Percentiles rank a stretch among this genome's conserved stretches.
Evolutionary conservation across 2,113 vertebrate genomes (phyloP).

Genomic region (Siniperca chuatsi): DNA sequence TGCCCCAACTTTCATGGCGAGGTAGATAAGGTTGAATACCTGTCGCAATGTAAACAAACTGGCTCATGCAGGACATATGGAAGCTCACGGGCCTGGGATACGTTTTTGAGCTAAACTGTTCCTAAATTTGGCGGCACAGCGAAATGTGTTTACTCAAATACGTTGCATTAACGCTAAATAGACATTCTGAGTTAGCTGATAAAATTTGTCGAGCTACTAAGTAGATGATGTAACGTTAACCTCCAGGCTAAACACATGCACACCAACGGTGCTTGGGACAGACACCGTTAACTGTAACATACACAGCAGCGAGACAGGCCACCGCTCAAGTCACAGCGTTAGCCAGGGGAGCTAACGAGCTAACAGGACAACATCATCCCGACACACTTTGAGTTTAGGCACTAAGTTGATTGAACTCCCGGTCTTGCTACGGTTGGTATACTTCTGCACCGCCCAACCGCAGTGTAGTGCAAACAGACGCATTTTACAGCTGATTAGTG

Average conservation of each 20-base stretch:
- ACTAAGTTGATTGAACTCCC: conserved; percentile 59
- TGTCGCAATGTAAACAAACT: conserved; percentile 73
- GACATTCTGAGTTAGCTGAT: rapidly evolving
- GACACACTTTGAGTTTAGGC: conserved; percentile 53
- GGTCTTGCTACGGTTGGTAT: too few relatives aligned
- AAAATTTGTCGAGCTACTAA: not conserved
- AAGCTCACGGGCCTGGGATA: not conserved
- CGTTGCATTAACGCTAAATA: not conserved
- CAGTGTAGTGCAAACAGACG: not conserved
- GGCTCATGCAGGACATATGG: not conserved
- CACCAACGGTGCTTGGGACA: conserved; percentile 42
- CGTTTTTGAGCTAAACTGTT: not conserved
- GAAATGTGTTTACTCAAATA: not conserved
- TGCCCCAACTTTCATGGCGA: not conserved
- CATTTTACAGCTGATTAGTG: not conserved
- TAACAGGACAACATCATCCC: conserved; percentile 74
- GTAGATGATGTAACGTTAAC: not conserved
- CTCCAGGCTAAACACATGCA: not conserved
- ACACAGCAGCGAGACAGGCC: conserved; percentile 62
- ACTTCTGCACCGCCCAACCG: not conserved
- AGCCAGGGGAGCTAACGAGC: conserved; percentile 73
- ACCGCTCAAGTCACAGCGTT: conserved; percentile 67
- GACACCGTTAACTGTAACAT: not conserved
- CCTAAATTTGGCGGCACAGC: not conserved
- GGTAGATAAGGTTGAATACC: not conserved